Percentiles rank a stretch among this genome's conserved stretches.
These are phyloP conservation scores for Pseudeuparius sepicola DNA, from an alignment of 2,888 invertebrate genomes.

Conservation along the genomic window DNA sequence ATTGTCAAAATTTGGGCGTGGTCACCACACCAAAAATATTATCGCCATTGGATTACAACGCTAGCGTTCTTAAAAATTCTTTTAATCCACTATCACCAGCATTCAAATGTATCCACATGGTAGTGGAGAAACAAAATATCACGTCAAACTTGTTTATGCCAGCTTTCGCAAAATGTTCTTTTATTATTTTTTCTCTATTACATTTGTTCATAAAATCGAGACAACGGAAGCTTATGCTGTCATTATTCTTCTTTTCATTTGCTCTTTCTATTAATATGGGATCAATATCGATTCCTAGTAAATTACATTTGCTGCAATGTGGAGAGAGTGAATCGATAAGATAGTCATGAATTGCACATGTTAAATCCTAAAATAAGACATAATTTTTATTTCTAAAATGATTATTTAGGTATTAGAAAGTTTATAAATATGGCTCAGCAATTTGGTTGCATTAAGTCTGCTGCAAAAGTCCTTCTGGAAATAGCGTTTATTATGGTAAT, in stretches of 20 bases:
- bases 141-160: conserved; percentile 49
- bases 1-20: no score
- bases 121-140: conserved; percentile 71
- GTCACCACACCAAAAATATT: no score
- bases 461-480: no score
- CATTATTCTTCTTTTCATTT: conserved; percentile 40
- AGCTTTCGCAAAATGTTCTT: conserved; percentile 40
- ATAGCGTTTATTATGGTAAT: no score
- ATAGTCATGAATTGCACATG: conserved; percentile 46
- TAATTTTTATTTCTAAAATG: no score
- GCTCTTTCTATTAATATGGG: conserved; percentile 58
- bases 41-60: no score
- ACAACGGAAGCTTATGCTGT: conserved; percentile 46
- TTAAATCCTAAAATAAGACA: conserved; percentile 49
- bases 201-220: conserved; percentile 48
- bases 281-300: conserved; percentile 71
- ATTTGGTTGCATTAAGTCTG: no score
- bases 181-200: conserved; percentile 36
- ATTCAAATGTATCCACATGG: conserved; percentile 88
- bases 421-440: no score
- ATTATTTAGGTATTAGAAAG: no score
- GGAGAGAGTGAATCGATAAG: no score
- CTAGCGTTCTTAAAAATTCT: conserved; percentile 53
- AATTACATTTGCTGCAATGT: no score
- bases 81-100: conserved; percentile 64